A percentile compares a stretch with the other conserved stretches of the same genome.
phyloP scores from a whole-genome alignment of 2,888 invertebrate genomes.

The Bellardia pandia region DNA sequence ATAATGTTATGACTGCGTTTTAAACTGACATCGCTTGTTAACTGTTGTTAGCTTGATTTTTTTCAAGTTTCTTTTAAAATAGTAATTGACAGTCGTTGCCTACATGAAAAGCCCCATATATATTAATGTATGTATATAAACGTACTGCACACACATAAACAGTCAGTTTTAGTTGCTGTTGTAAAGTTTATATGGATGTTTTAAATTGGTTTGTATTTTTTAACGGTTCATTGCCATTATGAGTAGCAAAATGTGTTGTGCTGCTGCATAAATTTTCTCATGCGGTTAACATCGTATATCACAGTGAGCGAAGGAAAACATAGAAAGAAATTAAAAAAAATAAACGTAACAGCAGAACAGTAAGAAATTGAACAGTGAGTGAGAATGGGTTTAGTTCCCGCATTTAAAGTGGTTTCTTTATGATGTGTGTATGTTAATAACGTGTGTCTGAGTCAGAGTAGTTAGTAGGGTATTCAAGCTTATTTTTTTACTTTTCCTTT shows the following conservation, averaged over 20 bases:
- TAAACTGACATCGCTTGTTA: no score
- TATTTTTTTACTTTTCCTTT: no score
- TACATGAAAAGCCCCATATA: slow-evolving; percentile 33
- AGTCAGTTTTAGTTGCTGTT: slow-evolving; percentile 18
- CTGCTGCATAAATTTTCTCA: slow-evolving; percentile 71
- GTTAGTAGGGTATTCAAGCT: neutral
- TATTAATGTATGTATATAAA: neutral
- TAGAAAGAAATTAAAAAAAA: neutral
- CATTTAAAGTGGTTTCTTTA: slow-evolving; percentile 55
- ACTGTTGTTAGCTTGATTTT: no score
- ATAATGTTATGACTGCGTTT: no score
- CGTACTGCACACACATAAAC: neutral
- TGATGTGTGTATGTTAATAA: slow-evolving; percentile 14
- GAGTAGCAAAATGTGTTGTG: slow-evolving; percentile 71
- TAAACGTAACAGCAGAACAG: slow-evolving; percentile 3
- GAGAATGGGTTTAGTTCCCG: neutral
- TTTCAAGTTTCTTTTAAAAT: no score
- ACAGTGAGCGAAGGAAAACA: slow-evolving; percentile 25
- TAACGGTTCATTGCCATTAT: slow-evolving; percentile 73
- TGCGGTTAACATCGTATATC: slow-evolving; percentile 58
- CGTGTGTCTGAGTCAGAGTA: neutral
- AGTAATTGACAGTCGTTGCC: no score
- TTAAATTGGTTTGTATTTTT: slow-evolving; percentile 70
- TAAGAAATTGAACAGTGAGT: slow-evolving; percentile 15
- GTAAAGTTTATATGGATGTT: slow-evolving; percentile 42